Evolutionary conservation across 2,113 vertebrate genomes (phyloP).

Genomic region (Sigmodon hispidus): DNA sequence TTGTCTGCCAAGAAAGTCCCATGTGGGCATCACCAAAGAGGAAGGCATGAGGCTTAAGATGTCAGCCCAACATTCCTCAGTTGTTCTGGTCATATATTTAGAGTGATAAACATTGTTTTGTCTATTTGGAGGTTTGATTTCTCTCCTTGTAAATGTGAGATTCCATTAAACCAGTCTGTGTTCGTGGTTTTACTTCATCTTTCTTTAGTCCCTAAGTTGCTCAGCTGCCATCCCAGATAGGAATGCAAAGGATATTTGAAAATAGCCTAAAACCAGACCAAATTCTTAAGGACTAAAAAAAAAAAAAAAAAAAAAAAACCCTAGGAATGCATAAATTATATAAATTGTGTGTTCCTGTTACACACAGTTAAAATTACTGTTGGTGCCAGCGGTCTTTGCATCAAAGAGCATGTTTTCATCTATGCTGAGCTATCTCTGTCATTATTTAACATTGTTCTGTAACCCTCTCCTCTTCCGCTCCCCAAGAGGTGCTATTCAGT

Average conservation of each 20-base stretch:
- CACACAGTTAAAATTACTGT: constrained; percentile 64
- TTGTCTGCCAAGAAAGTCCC: neutral
- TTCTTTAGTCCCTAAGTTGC: constrained; percentile 29
- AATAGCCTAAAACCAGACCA: constrained; percentile 76
- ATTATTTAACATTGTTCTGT: constrained; percentile 63
- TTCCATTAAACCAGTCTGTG: constrained; percentile 68
- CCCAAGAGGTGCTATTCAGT: neutral
- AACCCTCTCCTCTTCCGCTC: neutral
- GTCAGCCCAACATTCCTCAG: neutral
- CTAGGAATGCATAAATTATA: constrained; percentile 76
- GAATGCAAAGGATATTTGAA: constrained; percentile 68
- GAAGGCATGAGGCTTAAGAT: constrained; percentile 5
- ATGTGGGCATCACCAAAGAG: neutral
- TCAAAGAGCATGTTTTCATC: constrained; percentile 71
- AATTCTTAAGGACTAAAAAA: constrained; percentile 72
- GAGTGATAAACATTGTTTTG: constrained; percentile 59
- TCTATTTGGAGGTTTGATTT: constrained; percentile 58
- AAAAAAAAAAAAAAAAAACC: constrained; percentile 47
- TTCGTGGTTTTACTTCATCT: constrained; percentile 55
- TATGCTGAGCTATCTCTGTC: constrained; percentile 35
- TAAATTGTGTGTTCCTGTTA: constrained; percentile 75
- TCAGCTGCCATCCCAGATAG: constrained; percentile 67
- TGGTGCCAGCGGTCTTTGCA: constrained; percentile 70
- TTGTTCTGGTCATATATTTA: constrained; percentile 32
- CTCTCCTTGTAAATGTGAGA: constrained; percentile 66